Base-by-base conservation (phyloP, 2,888 invertebrate genomes). In the Acholoe squamosa region DNA sequence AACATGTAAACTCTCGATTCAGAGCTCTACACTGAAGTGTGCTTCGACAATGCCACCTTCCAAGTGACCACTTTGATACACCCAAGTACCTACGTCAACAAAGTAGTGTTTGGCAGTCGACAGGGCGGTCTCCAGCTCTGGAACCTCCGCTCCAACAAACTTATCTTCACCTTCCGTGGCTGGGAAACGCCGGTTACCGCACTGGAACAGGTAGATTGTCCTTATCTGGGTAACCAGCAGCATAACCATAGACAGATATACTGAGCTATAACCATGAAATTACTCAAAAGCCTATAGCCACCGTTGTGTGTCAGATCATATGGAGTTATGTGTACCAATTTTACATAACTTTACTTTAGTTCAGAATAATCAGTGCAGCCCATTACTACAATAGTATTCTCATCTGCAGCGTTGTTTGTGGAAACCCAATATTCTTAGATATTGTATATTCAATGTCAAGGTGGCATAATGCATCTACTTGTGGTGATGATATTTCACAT, bases 31-130 rank as follows among this genome's bases (percentile, higher is more conserved):
- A 92, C 95, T 90, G 95, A 95, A 91, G 93, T 96, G 91, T 92
- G 93, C 31, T 96, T 96, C 93, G 94, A 97, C 90, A 96, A 96
- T 22, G 96, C 96, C 0, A 96, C 96, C n/a, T 99, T 99, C 95
- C 96, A 97, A 93, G 97, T 99, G 52, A 97, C 98, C 0, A 96
- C 98, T 0, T 92, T 99, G n/a, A 96, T 98, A 91, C 99, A 99
- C 96, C 99, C 99, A 0, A 97, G 97, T 34, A 98, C 99, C 0
- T 99, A 99, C 95, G 96, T 99, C 25, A 99, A 99, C 95, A 99
- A 99, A 95, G 97, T 99, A 91, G 95, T 99, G 51, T 96, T 99
- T 71, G 99, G 98, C 0, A 98, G 98, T 93, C 97, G 97, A 91
- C 98, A 98, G 95, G 99, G 99, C 0, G 96, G 96, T 76, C 94